phyloP scores from a whole-genome alignment of 1,140 invertebrate genomes.

The Kradibia gibbosae region DNA sequence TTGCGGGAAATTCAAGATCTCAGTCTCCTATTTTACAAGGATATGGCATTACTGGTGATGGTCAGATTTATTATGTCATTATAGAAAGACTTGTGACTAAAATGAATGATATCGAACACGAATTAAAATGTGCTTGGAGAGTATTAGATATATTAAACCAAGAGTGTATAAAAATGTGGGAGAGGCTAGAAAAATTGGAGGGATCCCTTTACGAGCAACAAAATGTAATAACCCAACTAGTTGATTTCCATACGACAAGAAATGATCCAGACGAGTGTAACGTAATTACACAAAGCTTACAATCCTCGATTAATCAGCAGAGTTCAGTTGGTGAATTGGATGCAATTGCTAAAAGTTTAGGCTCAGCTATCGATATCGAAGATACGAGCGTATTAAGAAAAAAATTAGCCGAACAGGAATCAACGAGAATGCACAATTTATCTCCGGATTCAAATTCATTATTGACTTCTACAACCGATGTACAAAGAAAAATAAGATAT shows the following conservation, averaged over 20 bases:
- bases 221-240: constrained; percentile 89
- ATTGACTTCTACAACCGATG: constrained; percentile 66
- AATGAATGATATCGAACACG: constrained; percentile 89
- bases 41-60: constrained; percentile 59
- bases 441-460: constrained; percentile 64
- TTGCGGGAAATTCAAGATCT: constrained; percentile 56
- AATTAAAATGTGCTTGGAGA: constrained; percentile 92
- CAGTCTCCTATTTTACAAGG: constrained; percentile 58
- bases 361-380: constrained; percentile 66
- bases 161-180: constrained; percentile 96
- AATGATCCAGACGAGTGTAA: constrained; percentile 61
- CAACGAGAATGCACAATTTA: constrained; percentile 66
- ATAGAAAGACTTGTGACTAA: constrained; percentile 91
- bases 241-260: constrained; percentile 81
- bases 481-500: constrained; percentile 64
- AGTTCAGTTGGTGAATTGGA: constrained; percentile 65
- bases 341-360: constrained; percentile 66
- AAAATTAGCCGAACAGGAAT: constrained; percentile 66
- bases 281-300: constrained; percentile 58
- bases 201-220: constrained; percentile 91
- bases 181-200: constrained; percentile 92
- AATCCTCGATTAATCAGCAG: constrained; percentile 56
- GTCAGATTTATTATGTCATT: constrained; percentile 80
- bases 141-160: constrained; percentile 91
- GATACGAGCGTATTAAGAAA: constrained; percentile 66